These are phyloP conservation scores for Toxonevra muliebris DNA, from an alignment of 2,888 invertebrate genomes.

Conservation along the genomic window DNA sequence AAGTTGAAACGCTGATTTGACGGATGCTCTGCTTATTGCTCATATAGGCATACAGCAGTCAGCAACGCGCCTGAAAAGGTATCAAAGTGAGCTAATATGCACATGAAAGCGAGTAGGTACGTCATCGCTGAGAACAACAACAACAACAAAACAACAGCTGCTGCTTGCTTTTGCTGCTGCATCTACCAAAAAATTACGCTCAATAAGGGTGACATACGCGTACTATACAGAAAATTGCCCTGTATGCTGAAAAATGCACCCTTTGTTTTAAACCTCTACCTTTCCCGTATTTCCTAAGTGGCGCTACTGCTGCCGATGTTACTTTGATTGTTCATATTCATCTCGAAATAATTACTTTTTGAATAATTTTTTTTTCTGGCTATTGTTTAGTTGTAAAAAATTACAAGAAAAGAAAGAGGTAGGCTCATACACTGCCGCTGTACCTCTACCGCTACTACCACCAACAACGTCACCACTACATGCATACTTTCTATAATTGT, in stretches of 20 bases:
- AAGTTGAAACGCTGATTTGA: slow-evolving; percentile 1
- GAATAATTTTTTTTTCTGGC: slow-evolving; percentile 31
- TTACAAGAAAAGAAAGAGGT: neutral
- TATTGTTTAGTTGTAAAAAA: slow-evolving; percentile 4
- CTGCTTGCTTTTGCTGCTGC: neutral
- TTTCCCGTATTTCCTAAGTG: neutral
- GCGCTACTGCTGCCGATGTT: slow-evolving; percentile 28
- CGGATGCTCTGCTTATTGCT: neutral
- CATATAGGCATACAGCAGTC: neutral
- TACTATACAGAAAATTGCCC: neutral
- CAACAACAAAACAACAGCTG: slow-evolving; percentile 5
- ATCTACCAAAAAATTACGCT: too few relatives aligned
- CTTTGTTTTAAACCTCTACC: slow-evolving; percentile 12
- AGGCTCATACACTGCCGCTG: neutral
- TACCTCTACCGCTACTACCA: neutral
- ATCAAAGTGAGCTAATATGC: slow-evolving; percentile 3
- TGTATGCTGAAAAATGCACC: neutral
- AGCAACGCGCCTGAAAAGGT: neutral
- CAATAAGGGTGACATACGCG: slow-evolving; percentile 11
- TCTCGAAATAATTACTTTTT: slow-evolving; percentile 44
- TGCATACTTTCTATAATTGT: too few relatives aligned
- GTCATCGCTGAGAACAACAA: neutral
- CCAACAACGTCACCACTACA: too few relatives aligned
- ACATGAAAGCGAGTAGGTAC: neutral
- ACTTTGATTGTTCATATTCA: slow-evolving; percentile 41